Percentiles rank a stretch among this genome's conserved stretches.
phyloP scores from a whole-genome alignment of 2,888 invertebrate genomes.

The Metopia argyrocephala region DNA sequence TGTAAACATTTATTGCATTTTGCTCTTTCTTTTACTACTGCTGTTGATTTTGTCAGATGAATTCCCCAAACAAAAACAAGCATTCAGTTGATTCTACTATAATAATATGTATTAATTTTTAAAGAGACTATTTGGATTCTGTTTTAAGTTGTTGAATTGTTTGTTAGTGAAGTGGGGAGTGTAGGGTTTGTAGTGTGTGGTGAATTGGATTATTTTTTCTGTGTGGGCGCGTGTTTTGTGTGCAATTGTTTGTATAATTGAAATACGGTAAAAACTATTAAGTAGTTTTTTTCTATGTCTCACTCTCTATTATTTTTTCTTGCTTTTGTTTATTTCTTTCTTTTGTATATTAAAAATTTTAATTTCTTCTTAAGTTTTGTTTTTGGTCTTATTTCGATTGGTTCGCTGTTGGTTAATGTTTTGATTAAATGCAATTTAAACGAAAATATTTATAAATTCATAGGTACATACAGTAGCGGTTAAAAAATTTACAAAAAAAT shows the following conservation, averaged over 20 bases:
- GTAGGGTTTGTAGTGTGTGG: neutral
- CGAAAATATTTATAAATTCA: neutral
- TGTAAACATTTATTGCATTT: conserved; percentile 6
- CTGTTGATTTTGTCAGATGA: neutral
- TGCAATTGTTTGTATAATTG: conserved; percentile 28
- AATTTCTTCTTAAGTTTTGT: conserved; percentile 23
- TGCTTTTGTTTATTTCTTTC: neutral
- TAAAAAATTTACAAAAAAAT: neutral
- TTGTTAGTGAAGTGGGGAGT: neutral
- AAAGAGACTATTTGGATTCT: too few species aligned
- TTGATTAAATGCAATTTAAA: neutral
- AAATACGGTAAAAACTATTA: conserved; percentile 39
- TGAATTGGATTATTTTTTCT: neutral
- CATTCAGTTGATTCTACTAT: neutral
- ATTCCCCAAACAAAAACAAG: neutral
- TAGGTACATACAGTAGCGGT: neutral
- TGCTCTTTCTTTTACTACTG: neutral
- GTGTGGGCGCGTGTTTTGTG: neutral
- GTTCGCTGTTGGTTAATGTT: neutral
- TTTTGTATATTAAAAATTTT: conserved; percentile 26
- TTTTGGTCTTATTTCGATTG: neutral
- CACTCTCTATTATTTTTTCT: neutral
- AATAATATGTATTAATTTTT: too few species aligned
- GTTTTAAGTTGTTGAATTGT: neutral
- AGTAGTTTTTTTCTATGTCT: conserved; percentile 14